phyloP scores from a whole-genome alignment of 2,113 vertebrate species.

The Heterochromis multidens region DNA sequence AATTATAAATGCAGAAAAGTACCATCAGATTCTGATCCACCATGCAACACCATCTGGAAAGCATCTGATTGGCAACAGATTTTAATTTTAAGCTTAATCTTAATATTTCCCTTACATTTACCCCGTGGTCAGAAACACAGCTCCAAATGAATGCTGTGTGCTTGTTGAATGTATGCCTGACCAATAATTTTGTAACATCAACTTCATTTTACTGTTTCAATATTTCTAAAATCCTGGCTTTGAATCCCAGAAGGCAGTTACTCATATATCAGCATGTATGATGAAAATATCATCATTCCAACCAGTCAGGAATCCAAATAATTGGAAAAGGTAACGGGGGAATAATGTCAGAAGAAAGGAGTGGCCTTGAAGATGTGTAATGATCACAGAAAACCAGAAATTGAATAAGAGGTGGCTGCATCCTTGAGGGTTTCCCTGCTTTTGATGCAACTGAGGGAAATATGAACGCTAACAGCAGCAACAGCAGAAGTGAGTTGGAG shows the following conservation, averaged over 20 bases:
- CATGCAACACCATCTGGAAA: too few species aligned
- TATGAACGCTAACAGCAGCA: not conserved
- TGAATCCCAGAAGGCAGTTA: not conserved
- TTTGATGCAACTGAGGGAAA: not conserved
- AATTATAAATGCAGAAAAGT: too few species aligned
- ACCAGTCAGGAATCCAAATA: not conserved
- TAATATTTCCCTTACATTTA: too few species aligned
- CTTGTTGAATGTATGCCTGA: not conserved
- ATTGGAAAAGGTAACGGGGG: not conserved
- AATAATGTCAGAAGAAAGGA: not conserved
- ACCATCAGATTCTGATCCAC: too few species aligned
- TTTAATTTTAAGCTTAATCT: too few species aligned
- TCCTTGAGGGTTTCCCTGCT: not conserved
- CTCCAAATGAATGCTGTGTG: too few species aligned
- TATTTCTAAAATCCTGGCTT: not conserved
- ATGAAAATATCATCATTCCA: not conserved
- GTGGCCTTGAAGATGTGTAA: not conserved
- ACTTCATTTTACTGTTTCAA: too few species aligned
- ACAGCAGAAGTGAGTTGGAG: not conserved
- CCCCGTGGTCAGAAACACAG: too few species aligned
- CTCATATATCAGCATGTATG: not conserved
- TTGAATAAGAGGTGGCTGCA: not conserved
- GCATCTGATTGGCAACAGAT: too few species aligned
- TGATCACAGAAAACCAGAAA: not conserved
- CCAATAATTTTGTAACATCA: too few species aligned